Evolutionary conservation across 2,797 vertebrate genomes (phyloP), one percentile per base, ranked within the genome.

Genomic region (Mergus octosetaceus): DNA sequence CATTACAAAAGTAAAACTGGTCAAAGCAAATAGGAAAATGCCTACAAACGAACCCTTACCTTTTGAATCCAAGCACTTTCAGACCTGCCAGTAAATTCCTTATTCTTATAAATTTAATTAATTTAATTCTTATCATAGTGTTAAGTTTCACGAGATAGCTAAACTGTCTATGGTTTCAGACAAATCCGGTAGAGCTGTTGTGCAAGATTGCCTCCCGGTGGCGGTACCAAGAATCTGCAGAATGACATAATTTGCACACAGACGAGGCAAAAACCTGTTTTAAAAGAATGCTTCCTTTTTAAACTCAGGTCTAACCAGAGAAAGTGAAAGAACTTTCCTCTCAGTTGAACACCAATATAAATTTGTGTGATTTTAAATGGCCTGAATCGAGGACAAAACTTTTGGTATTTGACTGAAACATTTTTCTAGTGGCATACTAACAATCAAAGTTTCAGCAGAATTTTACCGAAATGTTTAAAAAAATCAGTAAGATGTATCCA

Each of bases 161-260:
- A 39, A 32, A 27, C 54, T 7, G 2, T 18, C 13, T 3, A 0
- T 3, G 5, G 30, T 25, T 34, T 54, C 41, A 8, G 38, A 1
- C 5, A n/a, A 47, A 34, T 34, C 24, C 53, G 16, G 56, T 6
- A 21, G 62, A 0, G 22, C 20, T 72, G 8, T 4, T 10, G 74
- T 20, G 51, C 58, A 47, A 30, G 74, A 69, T 18, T 81, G 92
- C 95, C 97, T 90, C 92, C 97, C 92, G 89, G 74, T 36, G 96
- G 96, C 28, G 82, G 18, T 11, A 4, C 51, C 5, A 11, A 6
- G 41, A 19, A 28, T 13, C 60, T 21, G 60, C 79, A 68, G 45
- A 12, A 78, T 43, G 68, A 19, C 62, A 4, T 22, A 13, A 25
- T 32, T 15, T 4, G 5, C 36, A 7, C 14, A 1, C 2, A 14